Evolutionary conservation across 2,888 invertebrate genomes (phyloP).

Genomic region (Sminthurinus aureus): DNA sequence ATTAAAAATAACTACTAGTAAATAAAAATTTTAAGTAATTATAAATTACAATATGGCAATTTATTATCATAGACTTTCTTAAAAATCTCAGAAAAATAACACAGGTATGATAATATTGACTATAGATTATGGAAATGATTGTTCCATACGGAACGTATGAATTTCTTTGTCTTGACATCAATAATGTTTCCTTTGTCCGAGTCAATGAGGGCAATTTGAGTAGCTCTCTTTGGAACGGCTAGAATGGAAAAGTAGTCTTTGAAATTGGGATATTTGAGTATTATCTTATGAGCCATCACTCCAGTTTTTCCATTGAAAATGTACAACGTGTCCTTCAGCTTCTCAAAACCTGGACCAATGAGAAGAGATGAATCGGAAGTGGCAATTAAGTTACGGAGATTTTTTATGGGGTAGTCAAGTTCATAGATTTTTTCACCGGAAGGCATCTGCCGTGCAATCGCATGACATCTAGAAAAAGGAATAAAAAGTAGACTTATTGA

Average conservation of each 20-base stretch:
- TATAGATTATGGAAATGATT: too few species aligned
- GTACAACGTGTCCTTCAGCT: conserved; percentile 81
- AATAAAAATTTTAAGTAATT: too few species aligned
- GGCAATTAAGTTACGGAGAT: conserved; percentile 79
- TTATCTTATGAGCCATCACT: conserved; percentile 67
- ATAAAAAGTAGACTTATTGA: neutral
- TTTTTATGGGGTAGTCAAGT: conserved; percentile 81
- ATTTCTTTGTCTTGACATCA: conserved; percentile 87
- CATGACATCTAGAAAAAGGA: conserved; percentile 45
- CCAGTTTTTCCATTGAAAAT: conserved; percentile 86
- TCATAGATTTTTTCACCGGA: conserved; percentile 80
- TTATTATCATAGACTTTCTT: too few species aligned
- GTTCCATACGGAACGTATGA: conserved; percentile 73
- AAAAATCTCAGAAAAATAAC: too few species aligned
- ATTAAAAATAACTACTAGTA: too few species aligned
- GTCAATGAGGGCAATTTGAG: conserved; percentile 79
- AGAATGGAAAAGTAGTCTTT: conserved; percentile 77
- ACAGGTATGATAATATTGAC: too few species aligned
- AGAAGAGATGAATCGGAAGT: conserved; percentile 83
- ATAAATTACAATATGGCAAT: too few species aligned
- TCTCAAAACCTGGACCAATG: conserved; percentile 82
- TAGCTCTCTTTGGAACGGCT: conserved; percentile 79
- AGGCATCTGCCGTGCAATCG: conserved; percentile 62
- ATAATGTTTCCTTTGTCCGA: conserved; percentile 89
- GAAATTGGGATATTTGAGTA: conserved; percentile 64